Evolutionary conservation across 2,888 invertebrate species (phyloP).

Genomic region (Erebia epiphron): DNA sequence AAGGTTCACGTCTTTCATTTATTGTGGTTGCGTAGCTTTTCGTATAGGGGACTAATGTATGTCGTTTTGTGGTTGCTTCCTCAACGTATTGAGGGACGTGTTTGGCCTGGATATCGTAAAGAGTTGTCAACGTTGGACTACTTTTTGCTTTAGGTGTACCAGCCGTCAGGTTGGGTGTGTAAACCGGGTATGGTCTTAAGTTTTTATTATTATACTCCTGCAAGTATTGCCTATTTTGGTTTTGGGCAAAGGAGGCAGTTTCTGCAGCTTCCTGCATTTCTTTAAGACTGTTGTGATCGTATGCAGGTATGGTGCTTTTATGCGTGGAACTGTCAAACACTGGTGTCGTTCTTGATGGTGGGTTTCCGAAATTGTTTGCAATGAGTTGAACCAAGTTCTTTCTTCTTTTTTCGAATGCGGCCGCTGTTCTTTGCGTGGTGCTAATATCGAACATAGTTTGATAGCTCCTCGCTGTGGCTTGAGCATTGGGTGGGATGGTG

Average conservation of each 20-base stretch:
- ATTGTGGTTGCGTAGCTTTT: conserved; percentile 60
- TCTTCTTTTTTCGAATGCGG: conserved; percentile 66
- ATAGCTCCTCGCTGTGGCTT: conserved; percentile 66
- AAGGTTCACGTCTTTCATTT: conserved; percentile 66
- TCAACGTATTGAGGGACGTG: conserved; percentile 47
- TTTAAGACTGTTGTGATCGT: conserved; percentile 70
- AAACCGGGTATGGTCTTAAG: conserved; percentile 71
- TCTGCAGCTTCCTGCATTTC: conserved; percentile 90
- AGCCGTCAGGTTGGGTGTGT: conserved; percentile 63
- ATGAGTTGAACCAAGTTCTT: conserved; percentile 72
- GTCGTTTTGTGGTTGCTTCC: conserved; percentile 65
- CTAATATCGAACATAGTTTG: conserved; percentile 63
- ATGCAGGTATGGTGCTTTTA: conserved; percentile 63
- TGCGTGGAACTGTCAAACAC: conserved; percentile 66
- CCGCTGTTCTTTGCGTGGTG: conserved; percentile 66
- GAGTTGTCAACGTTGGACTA: conserved; percentile 70
- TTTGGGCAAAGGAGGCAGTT: conserved; percentile 88
- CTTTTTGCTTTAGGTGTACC: conserved; percentile 58
- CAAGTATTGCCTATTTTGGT: conserved; percentile 71
- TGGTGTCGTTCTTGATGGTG: conserved; percentile 61
- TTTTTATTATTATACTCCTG: conserved; percentile 72
- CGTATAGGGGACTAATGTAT: conserved; percentile 72
- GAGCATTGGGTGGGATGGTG: conserved; percentile 48
- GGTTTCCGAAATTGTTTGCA: conserved; percentile 64
- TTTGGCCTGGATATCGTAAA: conserved; percentile 71